Evolutionary conservation across 37 sponge, comb jelly and placozoan species (phyloP).

Genomic region (Bolinopsis microptera): DNA sequence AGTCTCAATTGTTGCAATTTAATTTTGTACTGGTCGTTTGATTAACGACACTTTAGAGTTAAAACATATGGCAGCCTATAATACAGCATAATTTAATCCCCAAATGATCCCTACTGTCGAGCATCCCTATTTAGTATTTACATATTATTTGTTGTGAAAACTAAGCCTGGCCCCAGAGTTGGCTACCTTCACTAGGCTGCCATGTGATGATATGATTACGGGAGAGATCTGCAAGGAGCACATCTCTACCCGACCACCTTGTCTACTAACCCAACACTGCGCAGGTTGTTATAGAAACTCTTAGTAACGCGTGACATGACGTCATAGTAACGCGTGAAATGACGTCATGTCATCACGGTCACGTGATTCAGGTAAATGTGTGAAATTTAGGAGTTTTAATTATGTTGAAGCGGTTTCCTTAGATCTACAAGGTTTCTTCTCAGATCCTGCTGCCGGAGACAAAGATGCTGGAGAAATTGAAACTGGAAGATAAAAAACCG

Average conservation of each 20-base stretch:
- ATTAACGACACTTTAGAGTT: neutral
- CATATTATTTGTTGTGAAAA: too few species aligned
- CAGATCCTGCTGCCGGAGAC: slow-evolving; percentile 49
- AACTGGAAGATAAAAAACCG: slow-evolving; percentile 5
- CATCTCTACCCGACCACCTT: slow-evolving; percentile 24
- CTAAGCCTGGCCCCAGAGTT: too few species aligned
- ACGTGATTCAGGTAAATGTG: too few species aligned
- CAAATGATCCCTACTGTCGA: too few species aligned
- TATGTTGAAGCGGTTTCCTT: too few species aligned
- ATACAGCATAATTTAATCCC: too few species aligned
- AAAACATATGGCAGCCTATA: neutral
- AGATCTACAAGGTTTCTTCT: neutral
- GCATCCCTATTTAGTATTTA: too few species aligned
- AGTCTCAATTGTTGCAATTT: too few species aligned
- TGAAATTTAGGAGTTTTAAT: too few species aligned
- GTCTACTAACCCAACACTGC: slow-evolving; percentile 11
- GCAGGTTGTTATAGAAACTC: neutral
- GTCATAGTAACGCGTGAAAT: neutral
- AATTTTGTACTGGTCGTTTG: neutral
- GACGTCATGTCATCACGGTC: neutral
- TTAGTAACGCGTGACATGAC: neutral
- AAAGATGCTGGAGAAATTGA: slow-evolving; percentile 33
- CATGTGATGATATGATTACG: neutral
- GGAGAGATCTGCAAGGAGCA: slow-evolving; percentile 54
- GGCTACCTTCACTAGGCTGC: neutral